These are phyloP conservation scores for Hyppa rectilinea DNA, from an alignment of 2,888 invertebrate species.

Conservation along the genomic window DNA sequence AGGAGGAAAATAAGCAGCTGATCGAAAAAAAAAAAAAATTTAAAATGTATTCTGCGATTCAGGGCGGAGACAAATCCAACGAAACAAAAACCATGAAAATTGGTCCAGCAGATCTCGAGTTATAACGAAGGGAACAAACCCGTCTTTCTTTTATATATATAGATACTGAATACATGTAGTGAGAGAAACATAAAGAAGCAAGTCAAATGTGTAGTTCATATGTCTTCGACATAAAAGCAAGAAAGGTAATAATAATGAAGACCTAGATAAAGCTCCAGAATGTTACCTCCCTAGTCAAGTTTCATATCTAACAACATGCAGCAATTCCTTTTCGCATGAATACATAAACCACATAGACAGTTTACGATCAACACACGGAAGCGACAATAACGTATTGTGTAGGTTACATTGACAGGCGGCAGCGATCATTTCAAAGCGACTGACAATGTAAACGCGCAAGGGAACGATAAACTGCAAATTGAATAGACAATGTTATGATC, in stretches of 20 bases:
- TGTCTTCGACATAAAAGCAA: neutral
- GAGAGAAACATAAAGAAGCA: neutral
- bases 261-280: neutral
- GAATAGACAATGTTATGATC: conserved; percentile 66
- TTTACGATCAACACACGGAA: conserved; percentile 58
- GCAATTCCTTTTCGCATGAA: conserved; percentile 14
- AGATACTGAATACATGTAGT: too few species aligned
- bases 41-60: too few species aligned
- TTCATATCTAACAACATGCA: conserved; percentile 15
- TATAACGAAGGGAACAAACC: too few species aligned
- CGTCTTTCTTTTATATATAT: too few species aligned
- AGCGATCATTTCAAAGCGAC: conserved; percentile 55
- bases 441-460: conserved; percentile 54
- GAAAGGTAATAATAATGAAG: neutral
- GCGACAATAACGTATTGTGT: conserved; percentile 51
- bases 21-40: too few species aligned
- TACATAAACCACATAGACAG: conserved; percentile 30
- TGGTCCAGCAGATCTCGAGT: too few species aligned
- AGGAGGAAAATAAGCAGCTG: too few species aligned
- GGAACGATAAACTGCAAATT: conserved; percentile 64
- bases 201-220: neutral
- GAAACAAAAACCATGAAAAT: too few species aligned
- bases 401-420: conserved; percentile 55
- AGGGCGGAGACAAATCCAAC: too few species aligned
- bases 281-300: neutral